Percentiles rank a stretch among this genome's conserved stretches.
Conservation (phyloP, 1,140 invertebrate species). For the Drosophila bifasciata region DNA sequence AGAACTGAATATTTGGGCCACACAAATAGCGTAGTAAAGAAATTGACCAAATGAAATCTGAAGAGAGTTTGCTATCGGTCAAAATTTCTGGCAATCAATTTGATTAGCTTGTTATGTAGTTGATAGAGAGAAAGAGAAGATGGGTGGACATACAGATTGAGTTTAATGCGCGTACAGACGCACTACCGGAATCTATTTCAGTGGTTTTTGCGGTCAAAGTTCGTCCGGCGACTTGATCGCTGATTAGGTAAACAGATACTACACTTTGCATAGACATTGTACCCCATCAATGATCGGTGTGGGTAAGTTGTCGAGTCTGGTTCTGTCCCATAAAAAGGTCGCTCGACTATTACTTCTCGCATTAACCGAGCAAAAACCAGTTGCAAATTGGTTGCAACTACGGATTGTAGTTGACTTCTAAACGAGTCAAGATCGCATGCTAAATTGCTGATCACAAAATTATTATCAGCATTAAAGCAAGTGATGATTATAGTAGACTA, state of each 20-base stretch:
- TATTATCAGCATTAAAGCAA: neutral
- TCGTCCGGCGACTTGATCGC: constrained; percentile 29
- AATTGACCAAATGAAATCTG: neutral
- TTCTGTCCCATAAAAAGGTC: neutral
- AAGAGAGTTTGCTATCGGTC: no score
- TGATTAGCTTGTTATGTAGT: no score
- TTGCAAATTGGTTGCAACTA: constrained; percentile 11
- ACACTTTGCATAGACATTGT: constrained; percentile 42
- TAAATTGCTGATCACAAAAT: constrained; percentile 6
- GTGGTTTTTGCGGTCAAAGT: constrained; percentile 49
- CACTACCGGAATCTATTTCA: constrained; percentile 9
- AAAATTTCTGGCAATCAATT: no score
- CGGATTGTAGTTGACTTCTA: constrained; percentile 8
- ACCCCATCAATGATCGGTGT: constrained; percentile 13
- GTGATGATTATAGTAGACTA: neutral
- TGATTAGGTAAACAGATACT: constrained; percentile 48
- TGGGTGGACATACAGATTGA: no score
- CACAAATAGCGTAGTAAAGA: constrained; percentile 31
- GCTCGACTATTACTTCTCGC: constrained; percentile 19
- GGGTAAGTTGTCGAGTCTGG: constrained; percentile 6
- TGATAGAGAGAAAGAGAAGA: no score
- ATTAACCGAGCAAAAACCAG: constrained; percentile 27
- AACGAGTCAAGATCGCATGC: constrained; percentile 37
- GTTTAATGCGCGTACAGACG: neutral
- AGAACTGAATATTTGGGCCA: constrained; percentile 13